Base-by-base conservation (phyloP, 2,888 invertebrate genomes). In the Odontomyia ornata region DNA sequence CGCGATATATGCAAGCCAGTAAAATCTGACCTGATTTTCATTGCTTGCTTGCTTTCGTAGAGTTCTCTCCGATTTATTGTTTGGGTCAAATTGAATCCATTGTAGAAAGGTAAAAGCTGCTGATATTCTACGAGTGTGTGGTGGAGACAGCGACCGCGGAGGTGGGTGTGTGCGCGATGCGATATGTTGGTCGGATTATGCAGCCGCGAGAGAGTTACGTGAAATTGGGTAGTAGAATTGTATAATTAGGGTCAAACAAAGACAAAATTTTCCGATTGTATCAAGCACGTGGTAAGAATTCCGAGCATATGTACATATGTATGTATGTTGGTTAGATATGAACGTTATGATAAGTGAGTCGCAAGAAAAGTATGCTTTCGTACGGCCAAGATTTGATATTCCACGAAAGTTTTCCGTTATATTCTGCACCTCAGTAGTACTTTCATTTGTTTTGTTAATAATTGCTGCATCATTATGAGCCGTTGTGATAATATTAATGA, bases 71-170 rank as follows among this genome's bases (percentile, higher is more conserved):
- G 69, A 69, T 47, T 69, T 47, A 69, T 69, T 47, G 69, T 69
- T 69, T 69, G 47, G 69, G 69, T 69, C 69, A 69, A 69, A 69
- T 47, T 69, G 2, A 21, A 46, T 69, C 25, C 69, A 69, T 69
- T 69, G 69, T 69, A 47, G 69, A 69, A 69, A 69, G 69, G 69
- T 69, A 69, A 69, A 69, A 69, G 69, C 69, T 69, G 69, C 30
- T 67, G 67, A 11, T 52, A 15, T 52, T 52, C 52, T 15, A 52
- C 4, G 52, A 15, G 4, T 52, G 52, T 18, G 52, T 9, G 36
- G 36, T 3, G 36, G 36, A 36, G 36, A 5, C 36, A 9, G 52
- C 52, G n/a, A 15, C 52, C 13, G 13, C 4, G 15, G 52, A 15
- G 18, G 52, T 18, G 15, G 52, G 15, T 52, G 36, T 36, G 36